These are phyloP conservation scores for Corynorhinus townsendii DNA, from an alignment of 2,113 vertebrate genomes.

Conservation along the genomic window DNA sequence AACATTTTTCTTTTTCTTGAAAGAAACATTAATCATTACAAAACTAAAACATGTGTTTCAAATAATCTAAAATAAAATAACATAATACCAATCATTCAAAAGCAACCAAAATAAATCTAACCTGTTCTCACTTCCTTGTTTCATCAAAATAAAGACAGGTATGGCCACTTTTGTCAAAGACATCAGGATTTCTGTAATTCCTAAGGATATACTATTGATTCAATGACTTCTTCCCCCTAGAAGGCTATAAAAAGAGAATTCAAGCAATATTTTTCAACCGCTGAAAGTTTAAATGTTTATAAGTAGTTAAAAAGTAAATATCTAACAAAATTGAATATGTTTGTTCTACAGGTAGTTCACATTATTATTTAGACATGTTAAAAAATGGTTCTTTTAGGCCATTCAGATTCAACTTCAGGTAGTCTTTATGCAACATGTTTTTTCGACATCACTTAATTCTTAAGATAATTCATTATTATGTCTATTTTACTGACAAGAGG, in stretches of 20 bases:
- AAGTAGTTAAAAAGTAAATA: neutral
- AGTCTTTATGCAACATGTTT: neutral
- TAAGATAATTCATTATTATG: neutral
- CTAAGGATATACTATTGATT: neutral
- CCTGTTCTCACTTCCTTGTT: neutral
- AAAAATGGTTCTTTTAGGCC: neutral
- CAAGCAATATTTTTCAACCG: neutral
- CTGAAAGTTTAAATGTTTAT: neutral
- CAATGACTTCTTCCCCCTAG: neutral
- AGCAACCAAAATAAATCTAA: neutral
- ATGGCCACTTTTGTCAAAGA: neutral
- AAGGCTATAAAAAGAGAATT: neutral
- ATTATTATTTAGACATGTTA: neutral
- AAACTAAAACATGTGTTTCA: neutral
- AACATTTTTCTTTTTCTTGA: neutral
- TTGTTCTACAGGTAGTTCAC: neutral
- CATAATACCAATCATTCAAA: neutral
- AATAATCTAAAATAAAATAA: neutral
- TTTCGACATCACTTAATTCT: constrained; percentile 19
- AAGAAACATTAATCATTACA: neutral
- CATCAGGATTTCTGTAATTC: neutral
- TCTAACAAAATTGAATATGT: neutral
- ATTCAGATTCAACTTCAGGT: neutral
- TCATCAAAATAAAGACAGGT: neutral
- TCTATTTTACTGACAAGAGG: neutral